These are phyloP conservation scores for Platycercus adscitus DNA, from an alignment of 2,113 vertebrate genomes.

Conservation along the genomic window DNA sequence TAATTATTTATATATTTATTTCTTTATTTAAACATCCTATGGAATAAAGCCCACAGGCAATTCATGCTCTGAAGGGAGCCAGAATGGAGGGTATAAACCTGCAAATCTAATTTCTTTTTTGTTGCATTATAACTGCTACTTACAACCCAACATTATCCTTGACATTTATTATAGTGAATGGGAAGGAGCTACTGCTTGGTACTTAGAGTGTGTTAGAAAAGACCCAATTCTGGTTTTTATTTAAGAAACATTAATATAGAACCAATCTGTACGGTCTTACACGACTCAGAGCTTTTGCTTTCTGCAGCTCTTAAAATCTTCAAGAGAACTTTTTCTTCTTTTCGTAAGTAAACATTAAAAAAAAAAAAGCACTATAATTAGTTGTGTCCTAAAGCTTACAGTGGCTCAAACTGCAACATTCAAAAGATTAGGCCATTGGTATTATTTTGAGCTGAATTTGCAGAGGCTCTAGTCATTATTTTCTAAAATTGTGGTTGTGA, in stretches of 20 bases:
- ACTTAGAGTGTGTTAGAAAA: not conserved
- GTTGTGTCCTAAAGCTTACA: not conserved
- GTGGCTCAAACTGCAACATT: not conserved
- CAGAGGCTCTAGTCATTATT: not conserved
- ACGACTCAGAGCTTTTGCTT: not conserved
- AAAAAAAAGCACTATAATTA: accelerated
- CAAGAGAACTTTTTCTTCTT: not conserved
- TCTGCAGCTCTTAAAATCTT: not conserved
- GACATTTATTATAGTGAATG: not conserved
- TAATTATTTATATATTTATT: conserved; percentile 46
- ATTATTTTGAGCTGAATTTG: not conserved
- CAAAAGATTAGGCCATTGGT: not conserved
- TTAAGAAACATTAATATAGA: not conserved
- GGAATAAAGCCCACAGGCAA: not conserved
- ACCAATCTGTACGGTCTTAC: not conserved
- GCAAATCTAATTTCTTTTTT: not conserved
- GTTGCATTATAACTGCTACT: not conserved
- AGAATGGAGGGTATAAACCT: not conserved
- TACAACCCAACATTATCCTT: not conserved
- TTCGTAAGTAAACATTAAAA: not conserved
- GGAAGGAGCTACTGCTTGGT: not conserved
- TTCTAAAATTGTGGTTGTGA: not conserved
- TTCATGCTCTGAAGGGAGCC: not conserved
- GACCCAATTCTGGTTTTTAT: not conserved
- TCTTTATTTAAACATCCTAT: not conserved